Evolutionary conservation across 2,797 vertebrate genomes (phyloP), one percentile per base, ranked within the genome.

Genomic region (Helicolenus hilgendorfi): DNA sequence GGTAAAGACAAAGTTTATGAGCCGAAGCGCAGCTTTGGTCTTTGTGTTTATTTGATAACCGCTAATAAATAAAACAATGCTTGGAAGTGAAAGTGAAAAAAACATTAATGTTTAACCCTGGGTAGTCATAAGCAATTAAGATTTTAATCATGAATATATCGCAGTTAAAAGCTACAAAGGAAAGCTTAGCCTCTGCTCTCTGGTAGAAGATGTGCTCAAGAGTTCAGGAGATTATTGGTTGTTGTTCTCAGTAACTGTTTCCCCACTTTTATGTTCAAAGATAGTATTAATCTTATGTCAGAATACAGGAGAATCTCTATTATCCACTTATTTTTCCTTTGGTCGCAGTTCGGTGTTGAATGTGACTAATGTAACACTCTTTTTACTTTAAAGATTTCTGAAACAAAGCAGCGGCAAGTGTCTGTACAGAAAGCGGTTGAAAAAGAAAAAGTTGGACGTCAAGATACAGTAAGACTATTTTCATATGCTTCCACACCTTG

Each of bases 361-460:
- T 35, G 20, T 72, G 3, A 13, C 15, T 82, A 14, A 72, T 71
- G 6, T 26, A 15, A 72, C 11, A 11, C 15, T 74, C 0, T 84
- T 80, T 80, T 76, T 63, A 14, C n/a, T 75, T 73, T 85, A 20
- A 81, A 99, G 99, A 91, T 97, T 73, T 96, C 97, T 35, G 98
- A 99, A 58, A 96, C 97, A 77, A 98, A 93, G 87, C 96, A 98
- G 89, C 98, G 98, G 38, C 98, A 98, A 86, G 90, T 72, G 8
- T 87, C 89, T 49, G 91, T 98, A 18, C 94, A 98, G 75, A 97
- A 98, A 87, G 96, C 75, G 10, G 95, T 98, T 8, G 97, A 98
- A 77, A 98, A 98, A 90, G 98, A 98, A 2, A 98, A 97, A 98
- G 92, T 98, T 79, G 99, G 98, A 93, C 98, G 98, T 59, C 93